Conservation (phyloP, 2,113 vertebrate genomes). For the Albula glossodonta region DNA sequence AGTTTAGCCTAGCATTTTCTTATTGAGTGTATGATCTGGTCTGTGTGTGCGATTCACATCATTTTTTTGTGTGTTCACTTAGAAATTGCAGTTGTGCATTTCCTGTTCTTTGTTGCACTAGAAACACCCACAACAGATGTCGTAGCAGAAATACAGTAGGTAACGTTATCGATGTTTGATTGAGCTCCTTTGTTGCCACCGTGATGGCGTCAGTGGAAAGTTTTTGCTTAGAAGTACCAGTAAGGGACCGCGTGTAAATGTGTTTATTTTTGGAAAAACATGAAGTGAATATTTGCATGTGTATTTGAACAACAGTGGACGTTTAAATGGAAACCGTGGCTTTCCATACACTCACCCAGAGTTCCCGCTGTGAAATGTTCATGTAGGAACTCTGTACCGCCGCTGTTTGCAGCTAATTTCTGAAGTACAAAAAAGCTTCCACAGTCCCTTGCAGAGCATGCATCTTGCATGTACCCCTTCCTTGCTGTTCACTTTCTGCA, state of each 20-base stretch:
- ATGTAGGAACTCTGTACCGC: no score
- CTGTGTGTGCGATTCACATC: not conserved
- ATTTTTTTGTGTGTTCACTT: not conserved
- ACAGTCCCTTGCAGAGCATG: constrained; percentile 5
- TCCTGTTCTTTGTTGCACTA: not conserved
- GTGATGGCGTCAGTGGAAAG: constrained; percentile 42
- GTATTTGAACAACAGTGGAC: not conserved
- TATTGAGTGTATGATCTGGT: not conserved
- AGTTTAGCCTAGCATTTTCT: not conserved
- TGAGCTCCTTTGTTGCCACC: constrained; percentile 35
- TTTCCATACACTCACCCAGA: no score
- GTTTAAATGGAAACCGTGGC: no score
- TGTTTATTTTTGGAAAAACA: not conserved
- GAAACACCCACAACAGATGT: not conserved
- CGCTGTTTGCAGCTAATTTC: not conserved
- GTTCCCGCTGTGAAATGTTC: no score
- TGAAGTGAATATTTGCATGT: no score
- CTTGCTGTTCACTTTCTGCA: not conserved
- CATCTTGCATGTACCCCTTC: constrained; percentile 11
- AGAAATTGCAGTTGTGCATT: not conserved
- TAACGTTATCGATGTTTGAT: not conserved
- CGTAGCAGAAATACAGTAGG: not conserved
- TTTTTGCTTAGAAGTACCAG: constrained; percentile 18
- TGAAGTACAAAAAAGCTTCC: not conserved
- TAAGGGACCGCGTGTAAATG: constrained; percentile 29